Conservation (phyloP, 2,888 invertebrate genomes). For the Dolichopus griseipennis region DNA sequence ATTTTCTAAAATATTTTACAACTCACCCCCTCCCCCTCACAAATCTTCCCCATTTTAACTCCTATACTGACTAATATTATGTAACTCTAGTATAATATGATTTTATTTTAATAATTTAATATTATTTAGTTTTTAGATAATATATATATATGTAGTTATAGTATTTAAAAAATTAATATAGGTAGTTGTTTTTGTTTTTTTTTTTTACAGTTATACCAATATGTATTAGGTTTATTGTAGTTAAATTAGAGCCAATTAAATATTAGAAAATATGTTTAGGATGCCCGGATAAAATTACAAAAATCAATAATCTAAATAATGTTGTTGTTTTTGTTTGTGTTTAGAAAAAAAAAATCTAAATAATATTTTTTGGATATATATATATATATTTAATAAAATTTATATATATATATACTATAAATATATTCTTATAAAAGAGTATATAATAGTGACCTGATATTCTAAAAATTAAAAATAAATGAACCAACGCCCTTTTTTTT, state of each 20-base stretch:
- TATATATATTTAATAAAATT: not conserved
- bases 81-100: too few species aligned
- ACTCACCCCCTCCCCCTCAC: too few species aligned
- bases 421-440: too few species aligned
- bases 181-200: too few species aligned
- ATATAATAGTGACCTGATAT: conserved; percentile 5
- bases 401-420: not conserved
- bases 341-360: not conserved
- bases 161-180: too few species aligned
- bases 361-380: not conserved
- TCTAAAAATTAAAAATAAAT: conserved; percentile 6
- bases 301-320: conserved; percentile 1
- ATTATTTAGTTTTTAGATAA: too few species aligned
- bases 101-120: too few species aligned
- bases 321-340: not conserved
- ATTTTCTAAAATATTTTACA: too few species aligned
- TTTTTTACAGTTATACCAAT: not conserved
- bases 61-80: too few species aligned
- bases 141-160: too few species aligned
- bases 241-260: too few species aligned
- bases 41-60: too few species aligned
- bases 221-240: not conserved
- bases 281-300: conserved; percentile 2
- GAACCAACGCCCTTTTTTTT: conserved; percentile 3
- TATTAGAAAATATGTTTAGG: not conserved